Evolutionary conservation across 2,113 vertebrate genomes (phyloP).

Genomic region (Platichthys flesus): DNA sequence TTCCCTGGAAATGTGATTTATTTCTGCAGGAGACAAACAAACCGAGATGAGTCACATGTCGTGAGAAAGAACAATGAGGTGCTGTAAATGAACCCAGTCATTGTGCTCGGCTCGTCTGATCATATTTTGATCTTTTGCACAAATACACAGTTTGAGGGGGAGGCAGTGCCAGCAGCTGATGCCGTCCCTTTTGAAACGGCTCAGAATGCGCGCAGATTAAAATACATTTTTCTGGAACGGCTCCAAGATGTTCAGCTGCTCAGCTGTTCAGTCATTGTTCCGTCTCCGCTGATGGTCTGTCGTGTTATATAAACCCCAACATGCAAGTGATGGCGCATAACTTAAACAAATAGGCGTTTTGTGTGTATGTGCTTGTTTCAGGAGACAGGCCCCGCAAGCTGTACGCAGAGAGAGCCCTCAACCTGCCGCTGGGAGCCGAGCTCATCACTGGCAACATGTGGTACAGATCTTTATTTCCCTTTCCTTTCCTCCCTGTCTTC

Average conservation of each 20-base stretch:
- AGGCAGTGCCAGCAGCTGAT: constrained; percentile 23
- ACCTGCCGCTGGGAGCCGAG: constrained; percentile 85
- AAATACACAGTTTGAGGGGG: constrained; percentile 9
- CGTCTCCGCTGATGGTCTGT: not conserved
- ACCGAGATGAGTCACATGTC: not conserved
- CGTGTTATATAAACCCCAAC: constrained; percentile 13
- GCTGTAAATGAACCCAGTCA: not conserved
- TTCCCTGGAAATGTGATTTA: constrained; percentile 2
- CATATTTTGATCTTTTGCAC: constrained; percentile 19
- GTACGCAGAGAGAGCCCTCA: constrained; percentile 85
- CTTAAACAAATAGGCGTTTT: not conserved
- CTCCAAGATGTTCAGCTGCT: constrained; percentile 30
- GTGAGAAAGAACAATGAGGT: not conserved
- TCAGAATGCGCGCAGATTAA: constrained; percentile 27
- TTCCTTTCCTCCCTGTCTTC: not conserved
- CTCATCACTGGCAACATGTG: constrained; percentile 86
- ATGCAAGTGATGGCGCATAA: not conserved
- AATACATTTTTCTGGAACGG: constrained; percentile 24
- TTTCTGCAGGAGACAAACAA: constrained; percentile 5
- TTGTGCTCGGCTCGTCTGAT: not conserved
- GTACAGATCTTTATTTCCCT: constrained; percentile 53
- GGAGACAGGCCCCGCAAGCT: constrained; percentile 85
- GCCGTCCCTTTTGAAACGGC: constrained; percentile 7
- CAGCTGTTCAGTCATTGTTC: constrained; percentile 9
- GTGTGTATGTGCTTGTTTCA: constrained; percentile 44